These are phyloP conservation scores for Pipistrellus nathusii DNA, from an alignment of 2,797 vertebrate species.

Conservation along the genomic window DNA sequence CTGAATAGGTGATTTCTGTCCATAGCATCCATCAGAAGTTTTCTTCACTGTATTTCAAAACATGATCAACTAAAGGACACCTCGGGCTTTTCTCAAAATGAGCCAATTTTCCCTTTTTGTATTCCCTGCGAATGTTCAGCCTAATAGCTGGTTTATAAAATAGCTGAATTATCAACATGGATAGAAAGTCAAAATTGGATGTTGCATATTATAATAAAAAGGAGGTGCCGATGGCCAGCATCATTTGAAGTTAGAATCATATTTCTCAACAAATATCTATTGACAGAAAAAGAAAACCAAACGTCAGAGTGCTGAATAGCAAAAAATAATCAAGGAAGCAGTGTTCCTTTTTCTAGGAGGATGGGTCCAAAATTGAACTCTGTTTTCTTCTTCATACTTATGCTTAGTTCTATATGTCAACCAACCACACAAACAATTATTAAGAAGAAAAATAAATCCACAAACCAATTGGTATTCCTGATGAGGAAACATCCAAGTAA, in stretches of 20 bases:
- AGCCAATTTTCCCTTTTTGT: background rate
- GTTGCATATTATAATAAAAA: background rate
- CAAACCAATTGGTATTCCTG: background rate
- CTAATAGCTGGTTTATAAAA: background rate
- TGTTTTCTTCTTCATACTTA: background rate
- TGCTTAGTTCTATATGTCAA: background rate
- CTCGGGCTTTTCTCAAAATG: conserved; percentile 29
- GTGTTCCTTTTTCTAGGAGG: background rate
- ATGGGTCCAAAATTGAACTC: background rate
- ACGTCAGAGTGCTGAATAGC: background rate
- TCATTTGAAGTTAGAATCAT: background rate
- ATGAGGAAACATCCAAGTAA: background rate
- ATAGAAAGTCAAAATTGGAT: background rate
- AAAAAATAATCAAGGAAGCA: background rate
- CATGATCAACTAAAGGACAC: conserved; percentile 9
- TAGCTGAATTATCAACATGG: background rate
- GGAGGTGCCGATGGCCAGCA: background rate
- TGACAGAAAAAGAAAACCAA: background rate
- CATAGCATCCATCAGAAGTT: background rate
- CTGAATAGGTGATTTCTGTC: background rate
- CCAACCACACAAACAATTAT: background rate
- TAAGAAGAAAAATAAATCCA: background rate
- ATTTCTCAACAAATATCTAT: background rate
- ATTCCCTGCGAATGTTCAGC: background rate
- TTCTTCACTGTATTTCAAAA: conserved; percentile 40